phyloP scores from a whole-genome alignment of 2,888 invertebrate species.

The Eudasyphora cyanicolor region DNA sequence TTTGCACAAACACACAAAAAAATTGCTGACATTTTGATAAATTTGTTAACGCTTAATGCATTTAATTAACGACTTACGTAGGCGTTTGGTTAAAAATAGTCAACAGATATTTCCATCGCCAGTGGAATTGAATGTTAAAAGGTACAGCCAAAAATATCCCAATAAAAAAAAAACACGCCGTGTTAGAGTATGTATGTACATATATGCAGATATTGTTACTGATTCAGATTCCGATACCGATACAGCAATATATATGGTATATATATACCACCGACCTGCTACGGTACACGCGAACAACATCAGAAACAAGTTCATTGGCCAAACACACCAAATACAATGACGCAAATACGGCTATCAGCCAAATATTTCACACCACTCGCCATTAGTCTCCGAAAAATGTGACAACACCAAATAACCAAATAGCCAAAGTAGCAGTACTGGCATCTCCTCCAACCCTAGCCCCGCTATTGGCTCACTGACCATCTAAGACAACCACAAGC shows the following conservation, averaged over 20 bases:
- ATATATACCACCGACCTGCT: not conserved
- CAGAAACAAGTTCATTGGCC: conserved; percentile 51
- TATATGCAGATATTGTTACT: not conserved
- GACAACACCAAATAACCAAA: conserved; percentile 1
- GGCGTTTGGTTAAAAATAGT: conserved; percentile 29
- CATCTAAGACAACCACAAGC: not conserved
- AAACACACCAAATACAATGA: conserved; percentile 18
- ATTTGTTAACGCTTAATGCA: conserved; percentile 50
- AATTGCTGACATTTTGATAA: conserved; percentile 49
- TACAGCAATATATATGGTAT: not conserved
- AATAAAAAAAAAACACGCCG: not conserved
- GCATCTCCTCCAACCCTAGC: no score
- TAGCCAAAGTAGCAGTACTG: not conserved
- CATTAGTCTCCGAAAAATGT: conserved; percentile 20
- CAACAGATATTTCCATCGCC: not conserved
- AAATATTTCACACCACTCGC: conserved; percentile 36
- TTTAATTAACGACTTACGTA: conserved; percentile 45
- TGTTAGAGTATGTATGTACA: not conserved
- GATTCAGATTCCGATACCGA: no score
- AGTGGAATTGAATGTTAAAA: not conserved
- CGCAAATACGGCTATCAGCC: conserved; percentile 5
- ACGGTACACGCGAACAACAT: not conserved
- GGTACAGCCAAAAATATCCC: not conserved
- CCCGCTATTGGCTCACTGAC: no score
- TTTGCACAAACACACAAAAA: conserved; percentile 11